These are phyloP conservation scores for Cylloceria caligata DNA, from an alignment of 2,888 invertebrate genomes.

Conservation along the genomic window DNA sequence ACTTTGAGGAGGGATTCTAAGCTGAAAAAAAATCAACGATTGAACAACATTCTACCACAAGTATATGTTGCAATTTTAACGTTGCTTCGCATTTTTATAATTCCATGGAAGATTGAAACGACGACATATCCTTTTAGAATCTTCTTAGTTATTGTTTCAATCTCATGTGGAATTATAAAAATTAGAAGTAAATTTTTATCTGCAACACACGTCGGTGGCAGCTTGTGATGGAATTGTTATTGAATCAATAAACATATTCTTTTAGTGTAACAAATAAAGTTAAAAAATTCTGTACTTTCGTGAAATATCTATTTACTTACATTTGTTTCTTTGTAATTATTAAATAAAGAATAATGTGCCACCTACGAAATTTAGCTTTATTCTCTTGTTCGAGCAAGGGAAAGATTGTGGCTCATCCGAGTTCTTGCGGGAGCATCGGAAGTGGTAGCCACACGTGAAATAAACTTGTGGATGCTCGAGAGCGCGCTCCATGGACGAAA, in stretches of 20 bases:
- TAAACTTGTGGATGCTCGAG: conserved; percentile 28
- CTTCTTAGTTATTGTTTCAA: too few species aligned
- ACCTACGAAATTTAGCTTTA: conserved; percentile 11
- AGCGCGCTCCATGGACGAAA: conserved; percentile 2
- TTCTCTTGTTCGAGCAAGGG: neutral
- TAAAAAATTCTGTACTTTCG: neutral
- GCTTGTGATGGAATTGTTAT: too few species aligned
- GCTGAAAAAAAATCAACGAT: too few species aligned
- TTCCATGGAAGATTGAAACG: too few species aligned
- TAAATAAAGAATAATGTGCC: neutral
- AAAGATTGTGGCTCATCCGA: conserved; percentile 46
- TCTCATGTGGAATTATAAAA: too few species aligned
- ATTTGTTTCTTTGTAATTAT: neutral
- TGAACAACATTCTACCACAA: too few species aligned
- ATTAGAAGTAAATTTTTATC: too few species aligned
- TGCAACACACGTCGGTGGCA: too few species aligned
- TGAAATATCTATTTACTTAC: neutral
- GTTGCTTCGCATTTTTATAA: too few species aligned
- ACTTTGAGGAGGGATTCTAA: too few species aligned
- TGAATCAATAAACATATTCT: neutral
- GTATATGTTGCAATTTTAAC: too few species aligned
- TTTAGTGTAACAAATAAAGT: neutral
- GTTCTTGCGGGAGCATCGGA: conserved; percentile 33
- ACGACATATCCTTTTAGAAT: too few species aligned
- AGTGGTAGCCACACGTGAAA: conserved; percentile 34